These are phyloP conservation scores for Brachypodius melanocephalos DNA, from an alignment of 2,113 vertebrate genomes.

Conservation along the genomic window DNA sequence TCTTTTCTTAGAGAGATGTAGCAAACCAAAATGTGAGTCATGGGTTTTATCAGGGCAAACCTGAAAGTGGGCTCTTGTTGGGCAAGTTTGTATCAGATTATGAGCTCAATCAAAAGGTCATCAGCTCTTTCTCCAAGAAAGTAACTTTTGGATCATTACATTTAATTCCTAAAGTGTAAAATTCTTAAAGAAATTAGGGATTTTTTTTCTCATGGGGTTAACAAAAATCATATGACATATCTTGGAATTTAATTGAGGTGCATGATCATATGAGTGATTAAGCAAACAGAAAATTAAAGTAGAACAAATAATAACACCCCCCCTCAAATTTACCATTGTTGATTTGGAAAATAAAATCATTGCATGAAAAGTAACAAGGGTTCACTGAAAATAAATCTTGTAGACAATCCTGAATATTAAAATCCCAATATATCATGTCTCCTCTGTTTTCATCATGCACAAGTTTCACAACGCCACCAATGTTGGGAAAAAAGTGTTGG, in stretches of 20 bases:
- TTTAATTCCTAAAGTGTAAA: background rate
- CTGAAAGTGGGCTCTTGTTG: background rate
- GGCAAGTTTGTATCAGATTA: background rate
- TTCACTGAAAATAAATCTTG: background rate
- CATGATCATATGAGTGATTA: background rate
- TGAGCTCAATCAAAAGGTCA: background rate
- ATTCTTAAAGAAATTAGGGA: background rate
- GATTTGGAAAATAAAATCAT: background rate
- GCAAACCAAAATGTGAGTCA: background rate
- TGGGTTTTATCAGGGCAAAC: background rate
- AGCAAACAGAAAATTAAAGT: background rate
- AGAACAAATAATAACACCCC: background rate
- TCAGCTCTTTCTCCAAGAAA: background rate
- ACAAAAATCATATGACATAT: background rate
- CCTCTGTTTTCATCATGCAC: background rate
- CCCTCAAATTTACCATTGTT: background rate
- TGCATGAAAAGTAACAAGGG: background rate
- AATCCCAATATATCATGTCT: background rate
- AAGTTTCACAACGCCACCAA: background rate
- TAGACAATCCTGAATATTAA: background rate
- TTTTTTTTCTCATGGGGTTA: background rate
- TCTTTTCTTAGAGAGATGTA: background rate
- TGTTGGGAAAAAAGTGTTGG: background rate
- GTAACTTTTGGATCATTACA: background rate
- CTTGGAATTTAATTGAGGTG: background rate